Conservation (phyloP, 2,113 vertebrate species). For the Tragelaphus buxtoni region DNA sequence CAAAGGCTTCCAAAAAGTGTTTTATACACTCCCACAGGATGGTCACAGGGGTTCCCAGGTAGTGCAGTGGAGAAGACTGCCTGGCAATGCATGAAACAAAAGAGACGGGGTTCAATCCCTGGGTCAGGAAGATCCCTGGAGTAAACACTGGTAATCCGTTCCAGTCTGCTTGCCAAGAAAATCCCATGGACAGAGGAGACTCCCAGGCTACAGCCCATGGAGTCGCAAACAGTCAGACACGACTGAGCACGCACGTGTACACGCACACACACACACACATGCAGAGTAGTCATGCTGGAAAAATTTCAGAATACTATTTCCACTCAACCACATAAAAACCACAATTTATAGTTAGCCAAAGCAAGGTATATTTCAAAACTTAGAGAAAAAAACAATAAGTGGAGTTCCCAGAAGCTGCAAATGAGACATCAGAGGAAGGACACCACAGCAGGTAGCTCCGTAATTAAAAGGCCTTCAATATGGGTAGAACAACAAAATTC, state of each 20-base stretch:
- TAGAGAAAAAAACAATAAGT: not conserved
- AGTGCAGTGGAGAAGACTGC: not conserved
- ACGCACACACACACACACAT: accelerated
- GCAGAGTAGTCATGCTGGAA: not conserved
- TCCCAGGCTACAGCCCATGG: not conserved
- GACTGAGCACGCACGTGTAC: accelerated
- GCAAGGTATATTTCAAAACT: not conserved
- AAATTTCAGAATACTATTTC: not conserved
- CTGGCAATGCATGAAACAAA: not conserved
- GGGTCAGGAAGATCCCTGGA: not conserved
- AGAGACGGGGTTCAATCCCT: not conserved
- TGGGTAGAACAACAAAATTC: not conserved
- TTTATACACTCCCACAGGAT: not conserved
- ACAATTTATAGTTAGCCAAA: slow-evolving; percentile 9
- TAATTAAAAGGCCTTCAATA: not conserved
- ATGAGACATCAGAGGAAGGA: not conserved
- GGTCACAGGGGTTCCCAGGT: not conserved
- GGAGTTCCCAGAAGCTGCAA: not conserved
- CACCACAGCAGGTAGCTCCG: not conserved
- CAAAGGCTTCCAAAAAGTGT: not conserved
- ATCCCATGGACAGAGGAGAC: not conserved
- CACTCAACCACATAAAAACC: not conserved
- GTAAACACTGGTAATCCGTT: not conserved
- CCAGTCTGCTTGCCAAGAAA: not conserved
- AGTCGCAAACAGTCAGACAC: not conserved